Base-by-base conservation (phyloP, 2,888 invertebrate species). In the Allophyes oxyacanthae region DNA sequence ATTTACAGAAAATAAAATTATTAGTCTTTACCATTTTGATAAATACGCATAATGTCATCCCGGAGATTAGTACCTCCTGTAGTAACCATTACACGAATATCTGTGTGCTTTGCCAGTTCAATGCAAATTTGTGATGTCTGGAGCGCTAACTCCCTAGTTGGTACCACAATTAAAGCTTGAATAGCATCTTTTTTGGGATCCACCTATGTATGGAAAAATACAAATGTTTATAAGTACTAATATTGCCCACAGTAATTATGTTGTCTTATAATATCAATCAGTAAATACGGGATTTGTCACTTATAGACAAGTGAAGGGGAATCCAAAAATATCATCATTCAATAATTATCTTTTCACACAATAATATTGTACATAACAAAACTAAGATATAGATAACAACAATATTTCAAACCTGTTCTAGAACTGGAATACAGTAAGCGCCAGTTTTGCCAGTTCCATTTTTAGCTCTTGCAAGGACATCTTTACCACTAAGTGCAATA, bases 81-180 rank as follows among this genome's bases (percentile, higher is more conserved):
- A 81, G 99, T 99, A 69, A 99, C 99, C 99, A 99, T 99, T 75
- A 99, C 98, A 90, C 99, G 98, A 83, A 99, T 97, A 87, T 98
- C 97, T 95, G 99, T 96, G 93, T 99, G 99, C 94, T 99, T 99
- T 73, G 99, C 98, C 84, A 99, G 95, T 93, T 99, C 99, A 90
- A 99, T 99, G 94, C 99, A 99, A 89, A 99, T 99, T 95, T 99
- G 99, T 95, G 99, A 99, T 86, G 99, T 99, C 94, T 99, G 99
- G 83, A 99, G 95, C 68, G 99, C 99, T 91, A 99, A 95, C 95
- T 99, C 99, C 94, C 99, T 95, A 64, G 99, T 99, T 71, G 99
- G 99, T 86, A 99, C 99, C 90, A 99, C 98, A 82, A 99, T 96
- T 94, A 99, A 95, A 83, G 99, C 99, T 96, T 99, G 99, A 89